Evolutionary conservation across 1,140 invertebrate genomes (phyloP).

Genomic region (Batillaria attramentaria): DNA sequence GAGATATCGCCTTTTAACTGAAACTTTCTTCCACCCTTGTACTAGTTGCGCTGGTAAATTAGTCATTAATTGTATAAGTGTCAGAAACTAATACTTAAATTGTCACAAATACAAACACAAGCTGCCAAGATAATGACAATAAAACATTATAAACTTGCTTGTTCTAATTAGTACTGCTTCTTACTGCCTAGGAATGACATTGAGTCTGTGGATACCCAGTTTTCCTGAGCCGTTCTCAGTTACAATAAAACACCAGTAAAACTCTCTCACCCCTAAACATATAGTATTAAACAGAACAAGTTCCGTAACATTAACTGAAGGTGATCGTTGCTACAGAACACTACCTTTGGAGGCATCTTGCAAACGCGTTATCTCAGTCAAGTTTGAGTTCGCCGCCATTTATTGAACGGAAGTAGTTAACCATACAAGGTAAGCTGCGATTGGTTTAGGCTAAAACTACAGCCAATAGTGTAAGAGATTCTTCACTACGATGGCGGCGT

Average conservation of each 20-base stretch:
- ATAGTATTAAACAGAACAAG: background rate
- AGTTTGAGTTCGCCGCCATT: conserved; percentile 29
- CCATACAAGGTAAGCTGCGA: background rate
- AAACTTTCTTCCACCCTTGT: background rate
- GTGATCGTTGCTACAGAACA: too few species aligned
- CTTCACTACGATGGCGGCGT: background rate
- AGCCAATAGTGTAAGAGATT: background rate
- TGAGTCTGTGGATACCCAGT: too few species aligned
- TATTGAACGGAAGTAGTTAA: conserved; percentile 17
- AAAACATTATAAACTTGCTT: background rate
- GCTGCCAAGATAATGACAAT: background rate
- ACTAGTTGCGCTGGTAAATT: background rate
- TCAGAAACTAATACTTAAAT: background rate
- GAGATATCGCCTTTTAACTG: background rate
- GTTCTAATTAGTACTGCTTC: background rate
- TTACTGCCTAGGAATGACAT: background rate
- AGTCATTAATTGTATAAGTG: background rate
- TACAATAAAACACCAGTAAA: background rate
- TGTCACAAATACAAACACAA: background rate
- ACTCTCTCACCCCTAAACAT: background rate
- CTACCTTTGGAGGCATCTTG: conserved; percentile 5
- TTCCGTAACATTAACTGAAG: background rate
- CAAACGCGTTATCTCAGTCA: background rate
- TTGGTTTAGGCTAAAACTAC: background rate
- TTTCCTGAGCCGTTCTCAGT: background rate